phyloP scores from a whole-genome alignment of 2,113 vertebrate species.

The Petrocephalus zakoni region DNA sequence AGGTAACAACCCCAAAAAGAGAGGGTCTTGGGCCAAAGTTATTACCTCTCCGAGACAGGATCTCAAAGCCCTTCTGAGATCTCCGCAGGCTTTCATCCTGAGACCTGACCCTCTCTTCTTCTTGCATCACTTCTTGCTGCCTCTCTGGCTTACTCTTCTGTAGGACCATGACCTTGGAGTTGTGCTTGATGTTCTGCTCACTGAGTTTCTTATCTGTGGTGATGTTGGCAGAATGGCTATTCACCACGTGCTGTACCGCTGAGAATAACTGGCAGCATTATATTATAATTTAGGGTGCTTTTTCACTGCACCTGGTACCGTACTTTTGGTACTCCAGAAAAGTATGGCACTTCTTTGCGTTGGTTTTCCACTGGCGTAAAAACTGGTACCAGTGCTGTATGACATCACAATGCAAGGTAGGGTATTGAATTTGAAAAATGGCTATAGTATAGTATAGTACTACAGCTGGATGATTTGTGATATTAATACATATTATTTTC shows the following conservation, averaged over 20 bases:
- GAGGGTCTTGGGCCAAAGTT: too few relatives aligned
- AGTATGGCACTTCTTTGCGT: too few relatives aligned
- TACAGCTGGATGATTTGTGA: too few relatives aligned
- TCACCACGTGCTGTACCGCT: neutral
- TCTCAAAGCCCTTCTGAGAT: slow-evolving; percentile 81
- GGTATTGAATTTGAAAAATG: too few relatives aligned
- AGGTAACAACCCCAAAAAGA: neutral
- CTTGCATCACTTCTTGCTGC: slow-evolving; percentile 50
- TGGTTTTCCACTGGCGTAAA: neutral
- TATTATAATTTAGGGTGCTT: neutral
- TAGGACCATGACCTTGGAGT: slow-evolving; percentile 85
- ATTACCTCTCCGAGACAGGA: slow-evolving; percentile 82
- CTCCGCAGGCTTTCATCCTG: slow-evolving; percentile 72
- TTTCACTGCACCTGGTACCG: neutral
- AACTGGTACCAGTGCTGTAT: neutral
- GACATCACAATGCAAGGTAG: neutral
- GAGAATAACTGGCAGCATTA: neutral
- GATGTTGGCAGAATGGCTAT: neutral
- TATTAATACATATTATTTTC: too few relatives aligned
- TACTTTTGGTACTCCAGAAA: neutral
- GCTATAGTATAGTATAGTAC: too few relatives aligned
- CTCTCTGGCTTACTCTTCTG: slow-evolving; percentile 71
- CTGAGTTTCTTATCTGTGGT: slow-evolving; percentile 69
- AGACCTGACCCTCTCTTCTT: slow-evolving; percentile 62
- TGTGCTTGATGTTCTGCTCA: slow-evolving; percentile 80